A percentile compares a stretch with the other conserved stretches of the same genome.
phyloP scores from a whole-genome alignment of 2,888 invertebrate genomes.

The Sialis fuliginosa region DNA sequence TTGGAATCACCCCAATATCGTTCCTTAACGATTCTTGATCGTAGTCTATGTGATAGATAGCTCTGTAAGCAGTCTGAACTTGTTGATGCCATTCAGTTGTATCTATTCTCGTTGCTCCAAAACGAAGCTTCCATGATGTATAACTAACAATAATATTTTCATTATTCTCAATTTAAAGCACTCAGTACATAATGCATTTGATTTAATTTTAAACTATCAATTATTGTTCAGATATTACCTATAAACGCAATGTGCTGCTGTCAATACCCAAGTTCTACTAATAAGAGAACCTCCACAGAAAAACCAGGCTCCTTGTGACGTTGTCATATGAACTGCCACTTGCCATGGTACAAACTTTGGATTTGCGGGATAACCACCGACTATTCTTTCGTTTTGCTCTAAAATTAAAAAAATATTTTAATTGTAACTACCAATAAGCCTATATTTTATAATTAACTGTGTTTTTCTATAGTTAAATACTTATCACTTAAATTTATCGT shows the following conservation, averaged over 20 bases:
- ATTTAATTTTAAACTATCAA: too few species aligned
- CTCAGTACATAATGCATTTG: too few species aligned
- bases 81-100: background rate
- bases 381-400: too few species aligned
- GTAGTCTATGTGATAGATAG: background rate
- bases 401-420: too few species aligned
- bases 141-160: background rate
- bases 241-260: constrained; percentile 15
- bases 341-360: constrained; percentile 17
- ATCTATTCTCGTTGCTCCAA: constrained; percentile 4
- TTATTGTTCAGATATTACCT: constrained; percentile 5
- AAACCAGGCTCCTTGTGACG: background rate
- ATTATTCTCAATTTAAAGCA: too few species aligned
- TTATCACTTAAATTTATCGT: too few species aligned
- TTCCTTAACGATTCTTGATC: constrained; percentile 7
- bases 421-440: too few species aligned
- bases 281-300: constrained; percentile 16
- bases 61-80: background rate
- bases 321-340: constrained; percentile 11
- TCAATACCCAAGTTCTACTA: constrained; percentile 13
- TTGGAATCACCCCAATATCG: constrained; percentile 13
- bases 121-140: background rate
- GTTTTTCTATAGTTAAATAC: too few species aligned
- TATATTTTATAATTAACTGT: too few species aligned
- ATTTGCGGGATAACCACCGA: constrained; percentile 8